Base-by-base conservation (phyloP, 2,113 vertebrate genomes). In the Cochlearius cochlearius region DNA sequence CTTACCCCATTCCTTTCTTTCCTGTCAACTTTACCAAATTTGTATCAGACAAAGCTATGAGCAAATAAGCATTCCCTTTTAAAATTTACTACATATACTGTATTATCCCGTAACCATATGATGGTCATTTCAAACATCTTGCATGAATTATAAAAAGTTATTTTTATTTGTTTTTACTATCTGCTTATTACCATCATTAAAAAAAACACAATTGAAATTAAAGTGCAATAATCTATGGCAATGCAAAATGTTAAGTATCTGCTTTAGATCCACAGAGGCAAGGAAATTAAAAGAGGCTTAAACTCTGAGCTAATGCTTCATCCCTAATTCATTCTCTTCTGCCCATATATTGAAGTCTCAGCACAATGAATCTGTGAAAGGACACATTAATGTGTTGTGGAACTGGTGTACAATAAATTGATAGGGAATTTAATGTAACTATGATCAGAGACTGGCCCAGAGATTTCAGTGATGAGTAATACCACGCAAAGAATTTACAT, bases 241-340 rank as follows among this genome's bases (percentile, higher is more conserved):
- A 77, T 52, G 59, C 14, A 90, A 88, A 90, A 80, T 72, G 18
- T 69, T 47, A 88, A 94, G 50, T 79, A 82, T 90, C 47, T 52
- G 34, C 32, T 86, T 88, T 64, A 91, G 69, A 73, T 38, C 73
- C 69, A 92, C 45, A 85, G 66, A 87, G 50, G 41, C 58, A 85
- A 92, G 92, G 69, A 95, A 94, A 96, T 87, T 87, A 95, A 91
- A 81, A 91, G 80, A 95, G 53, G 82, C 66, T 95, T 96, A 95
- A 94, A 91, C 58, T 95, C 83, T 85, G 77, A 91, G 87, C 62
- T 91, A 95, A 92, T 85, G 73, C 39, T 89, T 94, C 38, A 86
- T 47, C 49, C 26, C 25, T 50, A 66, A 92, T 72, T 90, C 56
- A 64, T 86, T 64, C 63, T 72, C 83, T 64, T 66, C 41, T 87